phyloP scores from a whole-genome alignment of 2,888 invertebrate genomes.

The Aethes cnicana region DNA sequence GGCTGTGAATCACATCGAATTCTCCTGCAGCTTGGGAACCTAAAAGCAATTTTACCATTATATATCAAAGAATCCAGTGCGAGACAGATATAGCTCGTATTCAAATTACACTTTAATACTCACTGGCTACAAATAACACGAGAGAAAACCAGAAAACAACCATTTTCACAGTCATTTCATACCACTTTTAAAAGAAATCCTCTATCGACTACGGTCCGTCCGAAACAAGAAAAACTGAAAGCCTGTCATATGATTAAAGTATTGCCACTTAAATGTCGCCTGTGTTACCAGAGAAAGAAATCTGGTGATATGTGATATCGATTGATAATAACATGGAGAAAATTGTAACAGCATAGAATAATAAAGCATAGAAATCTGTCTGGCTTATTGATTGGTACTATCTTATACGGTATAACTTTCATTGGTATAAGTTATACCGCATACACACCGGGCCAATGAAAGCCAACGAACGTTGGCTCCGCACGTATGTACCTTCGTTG shows the following conservation, averaged over 20 bases:
- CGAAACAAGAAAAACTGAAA: too few species aligned
- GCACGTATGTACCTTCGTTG: too few species aligned
- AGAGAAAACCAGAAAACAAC: slow-evolving; percentile 65
- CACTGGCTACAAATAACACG: slow-evolving; percentile 64
- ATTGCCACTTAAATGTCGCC: slow-evolving; percentile 46
- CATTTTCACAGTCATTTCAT: slow-evolving; percentile 70
- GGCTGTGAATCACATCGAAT: slow-evolving; percentile 86
- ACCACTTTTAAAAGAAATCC: slow-evolving; percentile 35
- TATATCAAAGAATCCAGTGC: not conserved
- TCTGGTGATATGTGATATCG: too few species aligned
- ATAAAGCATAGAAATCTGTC: too few species aligned
- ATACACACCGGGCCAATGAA: too few species aligned
- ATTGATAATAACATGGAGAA: too few species aligned
- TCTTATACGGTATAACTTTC: too few species aligned
- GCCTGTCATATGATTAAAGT: slow-evolving; percentile 75
- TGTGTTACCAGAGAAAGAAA: slow-evolving; percentile 31
- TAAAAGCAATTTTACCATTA: slow-evolving; percentile 42
- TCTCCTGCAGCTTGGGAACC: slow-evolving; percentile 84
- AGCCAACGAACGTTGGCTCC: too few species aligned
- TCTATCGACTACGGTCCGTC: slow-evolving; percentile 35
- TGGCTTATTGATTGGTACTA: too few species aligned
- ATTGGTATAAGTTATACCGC: too few species aligned
- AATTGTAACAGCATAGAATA: too few species aligned
- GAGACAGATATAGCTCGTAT: not conserved
- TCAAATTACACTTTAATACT: slow-evolving; percentile 38